Evolutionary conservation across 2,888 invertebrate species (phyloP), one percentile per base, ranked within the genome.

Genomic region (Dinocampus coccinellae): DNA sequence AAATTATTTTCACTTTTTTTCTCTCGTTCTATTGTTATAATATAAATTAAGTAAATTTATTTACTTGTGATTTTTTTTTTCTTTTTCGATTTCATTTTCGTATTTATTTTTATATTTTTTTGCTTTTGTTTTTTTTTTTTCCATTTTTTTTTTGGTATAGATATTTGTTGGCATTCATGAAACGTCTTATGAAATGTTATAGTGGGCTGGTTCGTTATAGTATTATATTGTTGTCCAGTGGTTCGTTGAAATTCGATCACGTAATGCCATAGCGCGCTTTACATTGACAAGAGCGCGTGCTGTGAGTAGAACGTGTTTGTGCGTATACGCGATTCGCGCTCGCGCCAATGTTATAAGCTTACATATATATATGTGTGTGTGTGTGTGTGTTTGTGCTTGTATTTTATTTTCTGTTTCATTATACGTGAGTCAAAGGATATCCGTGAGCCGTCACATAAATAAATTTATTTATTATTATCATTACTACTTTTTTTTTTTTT

Each of bases 211-310:
- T 47, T 47, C 16, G 47, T 47, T 73, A 78, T 75, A 70, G 80
- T 80, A 79, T 80, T 76, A 33, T 47, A 47, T 34, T 47, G 61
- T 39, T 22, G 22, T 24, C 52, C 79, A 80, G 80, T 80, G 78
- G 75, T 67, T 82, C 81, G 78, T 82, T 77, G 73, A 83, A 47
- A 82, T 82, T 82, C 79, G 79, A 81, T 83, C 83, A 83, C 83
- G 83, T 83, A 81, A 72, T 67, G 79, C 73, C 80, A 82, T 79
- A 80, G 81, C n/a, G 39, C 81, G 80, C 81, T 82, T 82, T 80
- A 83, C 82, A 81, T 81, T 79, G 82, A 81, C 78, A 80, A 77
- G 77, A 80, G 81, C 82, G 82, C 83, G 83, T 83, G 83, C 82
- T 82, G 78, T 78, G 78, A 80, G 81, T 81, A 76, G 81, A 80